A percentile compares a stretch with the other conserved stretches of the same genome.
Conservation (phyloP, 2,797 vertebrate genomes). For the Pelodytes ibericus region DNA sequence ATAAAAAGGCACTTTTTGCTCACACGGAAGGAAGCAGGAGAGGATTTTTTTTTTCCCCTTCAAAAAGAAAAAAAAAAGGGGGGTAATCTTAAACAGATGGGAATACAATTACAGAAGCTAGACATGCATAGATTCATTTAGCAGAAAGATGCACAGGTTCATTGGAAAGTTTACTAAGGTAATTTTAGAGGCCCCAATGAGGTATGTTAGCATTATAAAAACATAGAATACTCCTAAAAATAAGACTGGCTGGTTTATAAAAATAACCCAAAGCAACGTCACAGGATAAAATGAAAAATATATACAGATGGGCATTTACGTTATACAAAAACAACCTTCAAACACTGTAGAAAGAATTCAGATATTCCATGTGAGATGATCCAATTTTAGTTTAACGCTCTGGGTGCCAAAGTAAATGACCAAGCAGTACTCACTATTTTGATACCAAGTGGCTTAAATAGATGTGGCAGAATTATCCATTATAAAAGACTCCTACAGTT, state of each 20-base stretch:
- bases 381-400: no score
- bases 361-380: no score
- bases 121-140: conserved; percentile 53
- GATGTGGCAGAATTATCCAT: no score
- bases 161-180: conserved; percentile 54
- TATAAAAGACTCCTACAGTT: no score
- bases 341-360: no score
- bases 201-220: conserved; percentile 23
- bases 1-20: not conserved
- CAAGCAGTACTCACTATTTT: no score
- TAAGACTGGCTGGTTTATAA: conserved; percentile 12
- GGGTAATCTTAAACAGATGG: conserved; percentile 53
- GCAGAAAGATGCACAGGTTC: conserved; percentile 56
- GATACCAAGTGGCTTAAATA: no score
- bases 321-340: conserved; percentile 9
- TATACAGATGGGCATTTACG: not conserved
- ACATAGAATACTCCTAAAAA: conserved; percentile 18
- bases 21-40: conserved; percentile 23
- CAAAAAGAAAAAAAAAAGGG: conserved; percentile 9
- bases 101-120: conserved; percentile 54
- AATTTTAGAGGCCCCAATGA: conserved; percentile 49
- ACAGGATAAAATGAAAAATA: conserved; percentile 2
- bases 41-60: no score
- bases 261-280: not conserved
- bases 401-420: no score